Evolutionary conservation across 2,113 vertebrate genomes (phyloP), one percentile per base, ranked within the genome.

Genomic region (Cisticola juncidis): DNA sequence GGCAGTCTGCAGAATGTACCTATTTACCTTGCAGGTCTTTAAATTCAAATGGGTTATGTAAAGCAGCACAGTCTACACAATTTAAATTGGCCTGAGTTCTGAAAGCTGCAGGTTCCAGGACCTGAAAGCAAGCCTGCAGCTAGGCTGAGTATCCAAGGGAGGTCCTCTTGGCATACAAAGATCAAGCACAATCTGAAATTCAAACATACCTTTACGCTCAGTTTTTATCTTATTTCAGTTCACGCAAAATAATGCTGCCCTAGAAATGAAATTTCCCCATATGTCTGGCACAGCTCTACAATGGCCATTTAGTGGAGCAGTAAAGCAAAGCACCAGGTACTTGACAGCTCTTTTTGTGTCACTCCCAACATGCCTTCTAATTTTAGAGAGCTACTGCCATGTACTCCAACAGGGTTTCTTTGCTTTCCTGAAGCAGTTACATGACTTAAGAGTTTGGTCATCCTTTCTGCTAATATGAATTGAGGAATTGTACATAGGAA

Each of bases 31-130:
- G 73, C 86, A 91, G 81, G 83, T 69, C 91, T 94, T 88, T 66
- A 73, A 93, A 97, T 94, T 95, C 90, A 94, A 92, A 93, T 45
- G 44, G 81, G 58, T 74, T 92, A 93, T 96, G 93, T 96, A 97
- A 96, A 97, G 86, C 91, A 96, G 92, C 83, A 78, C 91, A 94
- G 95, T 91, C 86, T 91, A 95, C 82, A 96, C 92, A 74, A 58
- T 96, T 96, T 96, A 96, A 94, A 96, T 94, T 96, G 88, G 88
- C 90, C 95, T 70, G 86, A 88, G 90, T 95, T 96, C 94, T 95
- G 88, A 94, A 86, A 93, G 77, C 89, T 91, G 86, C 94, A 90
- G 92, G 89, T 92, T 90, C 85, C 88, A 81, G 82, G 74, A 72
- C 92, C 92, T 95, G 92, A 96, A 95, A 95, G 85, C 76, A 88